Base-by-base conservation (phyloP, 2,113 vertebrate genomes). In the Litocranius walleri region DNA sequence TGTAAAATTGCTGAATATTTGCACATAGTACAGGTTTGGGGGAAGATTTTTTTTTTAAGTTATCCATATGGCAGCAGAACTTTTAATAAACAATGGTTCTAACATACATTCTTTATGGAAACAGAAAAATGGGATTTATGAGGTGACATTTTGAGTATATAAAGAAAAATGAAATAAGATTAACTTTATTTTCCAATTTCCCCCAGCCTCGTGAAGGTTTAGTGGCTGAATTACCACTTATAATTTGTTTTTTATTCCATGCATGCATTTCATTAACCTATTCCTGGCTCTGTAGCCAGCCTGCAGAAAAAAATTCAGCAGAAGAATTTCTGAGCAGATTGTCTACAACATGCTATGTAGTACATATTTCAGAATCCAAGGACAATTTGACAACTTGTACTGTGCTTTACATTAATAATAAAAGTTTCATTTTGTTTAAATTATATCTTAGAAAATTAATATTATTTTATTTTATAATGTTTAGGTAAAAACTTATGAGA, bases 11-110 rank as follows among this genome's bases (percentile, higher is more conserved):
- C 43, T 96, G 92, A 52, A 88, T 98, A 92, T 98, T 97, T 98
- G 92, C 83, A 97, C 92, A 97, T 96, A 93, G 97, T 90, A 93
- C 43, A 84, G 90, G 64, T 92, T 91, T 92, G 61, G 78, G 83
- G 61, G 62, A 17, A 82, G 57, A 33, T 95, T 97, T 97, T 97
- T 97, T 97, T 88, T 95, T 36, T 3, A 98, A 98, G 98, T 98
- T 97, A 98, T 93, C 92, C 74, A 98, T 98, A 97, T 93, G 96
- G 96, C 94, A 97, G 87, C 43, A 98, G 96, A 85, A 97, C 95
- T 98, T 98, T 98, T 98, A 98, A 98, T 99, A 99, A 98, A 98
- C 97, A 98, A 98, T 97, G 95, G 95, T 83, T 98, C 98, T 98
- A 98, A 98, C 96, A 94, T 74, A 98, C 54, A 89, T 98, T 95